Conservation (phyloP, 2,113 vertebrate species). For the Eulacestoma nigropectus region DNA sequence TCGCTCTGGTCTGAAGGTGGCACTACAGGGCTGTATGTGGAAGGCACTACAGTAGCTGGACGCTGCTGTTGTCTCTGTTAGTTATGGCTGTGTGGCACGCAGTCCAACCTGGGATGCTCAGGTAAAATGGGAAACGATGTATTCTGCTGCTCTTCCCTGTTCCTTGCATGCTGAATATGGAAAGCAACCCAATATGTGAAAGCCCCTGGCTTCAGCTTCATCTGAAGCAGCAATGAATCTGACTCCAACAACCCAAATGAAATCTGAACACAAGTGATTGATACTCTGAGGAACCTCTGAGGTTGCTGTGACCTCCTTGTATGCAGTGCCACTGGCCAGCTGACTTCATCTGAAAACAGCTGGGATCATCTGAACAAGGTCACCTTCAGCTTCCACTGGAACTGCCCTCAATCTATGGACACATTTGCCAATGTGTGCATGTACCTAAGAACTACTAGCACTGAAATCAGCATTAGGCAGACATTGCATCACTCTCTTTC, state of each 20-base stretch:
- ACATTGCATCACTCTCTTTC: not conserved
- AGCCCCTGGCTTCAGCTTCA: not conserved
- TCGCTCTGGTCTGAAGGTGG: constrained; percentile 32
- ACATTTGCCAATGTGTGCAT: not conserved
- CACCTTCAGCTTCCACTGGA: not conserved
- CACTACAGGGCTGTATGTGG: not conserved
- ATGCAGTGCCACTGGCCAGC: fast-evolving
- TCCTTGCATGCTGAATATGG: not conserved
- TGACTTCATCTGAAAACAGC: not conserved
- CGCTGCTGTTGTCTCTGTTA: fast-evolving
- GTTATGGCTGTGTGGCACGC: fast-evolving
- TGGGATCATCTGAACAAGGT: not conserved
- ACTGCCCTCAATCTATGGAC: not conserved
- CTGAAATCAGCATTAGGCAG: not conserved
- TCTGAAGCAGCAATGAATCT: not conserved
- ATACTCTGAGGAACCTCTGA: not conserved
- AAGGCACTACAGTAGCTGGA: fast-evolving
- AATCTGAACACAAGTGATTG: not conserved
- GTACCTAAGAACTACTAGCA: not conserved
- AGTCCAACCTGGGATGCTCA: not conserved
- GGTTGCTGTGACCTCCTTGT: not conserved
- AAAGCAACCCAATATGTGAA: not conserved
- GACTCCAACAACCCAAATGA: not conserved
- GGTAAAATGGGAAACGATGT: not conserved
- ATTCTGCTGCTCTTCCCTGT: not conserved